Evolutionary conservation across 2,113 vertebrate species (phyloP), one percentile per base, ranked within the genome.

Genomic region (Excalfactoria chinensis): DNA sequence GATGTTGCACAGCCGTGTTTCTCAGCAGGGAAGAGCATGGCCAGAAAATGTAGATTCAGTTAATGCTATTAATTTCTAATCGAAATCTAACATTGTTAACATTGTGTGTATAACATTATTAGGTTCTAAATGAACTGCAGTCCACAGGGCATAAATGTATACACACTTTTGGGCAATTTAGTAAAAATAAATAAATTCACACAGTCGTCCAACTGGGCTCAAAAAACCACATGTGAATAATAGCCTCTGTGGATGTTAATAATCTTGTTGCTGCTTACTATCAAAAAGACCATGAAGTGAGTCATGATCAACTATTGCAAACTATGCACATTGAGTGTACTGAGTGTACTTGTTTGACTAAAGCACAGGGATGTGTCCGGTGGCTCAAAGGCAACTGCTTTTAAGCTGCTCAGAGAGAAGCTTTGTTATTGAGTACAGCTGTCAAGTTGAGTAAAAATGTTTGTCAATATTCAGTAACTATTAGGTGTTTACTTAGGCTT

Each of bases 341-440:
- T 62, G 58, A 84, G 40, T 17, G 13, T 56, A 7, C 67, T 62
- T 87, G 41, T 40, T 40, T 81, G 48, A 71, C 67, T 84, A 66
- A 48, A 88, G 74, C 32, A 19, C 1, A 7, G 15, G 17, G 17
- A 62, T 0, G 0, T 28, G 3, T 9, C 9, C 21, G 12, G 44
- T n/a, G 34, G 26, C 53, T 93, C 30, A 34, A 90, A 93, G 43
- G 60, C 75, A 80, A 56, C 5, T 2, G 22, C 37, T 82, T 84
- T 86, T 41, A 75, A 78, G 32, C n/a, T 30, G 22, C 41, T 86
- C 35, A 18, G 49, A 80, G 34, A 84, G 34, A 44, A 67, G 19
- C 16, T 62, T 91, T 64, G 56, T 87, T 89, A 25, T 19, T 40
- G 22, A 89, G 40, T 30, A 64, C 16, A 66, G 3, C 23, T 70